A percentile compares a stretch with the other conserved stretches of the same genome.
These are phyloP conservation scores for Bombus confusus DNA, from an alignment of 1,140 invertebrate genomes.

Conservation along the genomic window DNA sequence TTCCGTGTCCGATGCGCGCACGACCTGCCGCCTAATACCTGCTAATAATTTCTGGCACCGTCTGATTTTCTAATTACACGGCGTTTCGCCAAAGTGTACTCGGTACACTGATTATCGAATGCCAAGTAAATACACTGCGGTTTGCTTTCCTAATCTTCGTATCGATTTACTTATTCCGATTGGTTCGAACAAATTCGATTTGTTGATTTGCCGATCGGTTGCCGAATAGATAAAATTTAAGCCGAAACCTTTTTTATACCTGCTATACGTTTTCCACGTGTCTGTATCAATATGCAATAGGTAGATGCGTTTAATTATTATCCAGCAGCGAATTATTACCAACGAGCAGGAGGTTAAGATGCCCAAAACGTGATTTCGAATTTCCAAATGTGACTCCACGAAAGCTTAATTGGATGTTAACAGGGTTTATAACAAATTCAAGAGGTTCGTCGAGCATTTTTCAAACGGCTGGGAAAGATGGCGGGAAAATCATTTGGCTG, in stretches of 20 bases:
- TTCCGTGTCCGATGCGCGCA: slow-evolving; percentile 31
- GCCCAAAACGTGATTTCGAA: too few species aligned
- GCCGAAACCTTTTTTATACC: too few species aligned
- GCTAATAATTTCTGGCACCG: neutral
- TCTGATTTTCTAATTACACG: slow-evolving; percentile 21
- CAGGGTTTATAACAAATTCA: neutral
- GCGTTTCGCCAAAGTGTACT: neutral
- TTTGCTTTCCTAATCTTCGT: neutral
- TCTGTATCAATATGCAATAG: too few species aligned
- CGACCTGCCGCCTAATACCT: neutral
- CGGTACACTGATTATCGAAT: neutral
- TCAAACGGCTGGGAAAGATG: neutral
- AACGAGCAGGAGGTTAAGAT: neutral
- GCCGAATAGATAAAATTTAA: too few species aligned
- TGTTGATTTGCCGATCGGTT: too few species aligned
- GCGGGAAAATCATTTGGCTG: neutral
- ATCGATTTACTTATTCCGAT: neutral
- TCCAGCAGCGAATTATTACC: too few species aligned
- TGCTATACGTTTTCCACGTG: too few species aligned
- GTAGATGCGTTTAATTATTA: too few species aligned
- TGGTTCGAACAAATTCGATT: too few species aligned
- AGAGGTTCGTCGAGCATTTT: neutral
- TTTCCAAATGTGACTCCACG: too few species aligned
- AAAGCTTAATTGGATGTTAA: neutral
- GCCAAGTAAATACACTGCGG: neutral